Conservation (phyloP, 1,140 invertebrate genomes). For the Zaprionus davidi region DNA sequence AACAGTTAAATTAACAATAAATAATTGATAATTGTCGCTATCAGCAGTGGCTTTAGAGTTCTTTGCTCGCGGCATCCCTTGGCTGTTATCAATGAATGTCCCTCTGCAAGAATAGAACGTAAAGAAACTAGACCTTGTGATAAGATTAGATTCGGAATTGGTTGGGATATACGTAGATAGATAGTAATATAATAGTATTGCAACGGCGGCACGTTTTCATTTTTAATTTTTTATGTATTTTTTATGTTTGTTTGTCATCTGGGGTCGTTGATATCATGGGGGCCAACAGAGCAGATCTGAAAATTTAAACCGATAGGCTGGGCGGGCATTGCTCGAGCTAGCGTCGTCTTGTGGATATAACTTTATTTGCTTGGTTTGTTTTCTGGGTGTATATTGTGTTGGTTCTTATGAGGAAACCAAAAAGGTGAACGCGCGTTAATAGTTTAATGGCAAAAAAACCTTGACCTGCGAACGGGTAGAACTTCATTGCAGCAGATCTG, state of each 20-base stretch:
- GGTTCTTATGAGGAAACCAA: slow-evolving; percentile 28
- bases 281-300: slow-evolving; percentile 35
- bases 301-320: slow-evolving; percentile 36
- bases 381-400: background rate
- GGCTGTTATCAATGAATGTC: slow-evolving; percentile 3
- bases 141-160: slow-evolving; percentile 43
- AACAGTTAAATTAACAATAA: slow-evolving; percentile 8
- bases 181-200: slow-evolving; percentile 26
- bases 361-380: slow-evolving; percentile 21
- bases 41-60: slow-evolving; percentile 17
- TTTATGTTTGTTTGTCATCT: slow-evolving; percentile 22
- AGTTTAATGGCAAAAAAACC: slow-evolving; percentile 35
- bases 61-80: slow-evolving; percentile 33
- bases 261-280: slow-evolving; percentile 41
- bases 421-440: slow-evolving; percentile 37
- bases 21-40: slow-evolving; percentile 15
- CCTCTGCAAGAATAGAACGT: slow-evolving; percentile 12
- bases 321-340: slow-evolving; percentile 26
- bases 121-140: slow-evolving; percentile 25
- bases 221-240: slow-evolving; percentile 15
- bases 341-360: slow-evolving; percentile 12
- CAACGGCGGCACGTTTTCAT: slow-evolving; percentile 42
- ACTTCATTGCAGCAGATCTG: no score
- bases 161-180: background rate
- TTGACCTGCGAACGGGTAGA: slow-evolving; percentile 22